A percentile compares a stretch with the other conserved stretches of the same genome.
phyloP scores from a whole-genome alignment of 2,797 vertebrate genomes.

The Protonibea diacanthus region DNA sequence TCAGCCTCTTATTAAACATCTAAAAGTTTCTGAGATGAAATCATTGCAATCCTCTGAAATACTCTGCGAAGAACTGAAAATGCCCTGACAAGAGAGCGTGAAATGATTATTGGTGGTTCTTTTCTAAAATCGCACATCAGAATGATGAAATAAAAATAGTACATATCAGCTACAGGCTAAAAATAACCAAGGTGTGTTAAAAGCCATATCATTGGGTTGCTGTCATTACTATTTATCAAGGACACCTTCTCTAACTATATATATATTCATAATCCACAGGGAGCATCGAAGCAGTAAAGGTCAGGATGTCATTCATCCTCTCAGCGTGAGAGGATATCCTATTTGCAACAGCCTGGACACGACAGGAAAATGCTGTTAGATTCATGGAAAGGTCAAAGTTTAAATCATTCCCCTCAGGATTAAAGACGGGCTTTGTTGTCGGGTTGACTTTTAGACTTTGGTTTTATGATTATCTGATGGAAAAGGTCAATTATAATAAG shows the following conservation, averaged over 20 bases:
- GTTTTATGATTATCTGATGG: conserved; percentile 2
- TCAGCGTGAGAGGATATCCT: conserved; percentile 72
- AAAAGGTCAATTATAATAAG: conserved; percentile 9
- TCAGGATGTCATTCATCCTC: conserved; percentile 77
- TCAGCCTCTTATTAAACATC: conserved; percentile 10
- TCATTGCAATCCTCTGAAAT: background rate
- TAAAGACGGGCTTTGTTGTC: conserved; percentile 32
- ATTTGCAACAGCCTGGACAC: conserved; percentile 50
- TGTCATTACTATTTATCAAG: conserved; percentile 45
- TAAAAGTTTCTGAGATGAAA: conserved; percentile 6
- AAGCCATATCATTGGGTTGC: background rate
- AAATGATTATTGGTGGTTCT: background rate
- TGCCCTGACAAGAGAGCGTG: background rate
- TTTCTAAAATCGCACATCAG: background rate
- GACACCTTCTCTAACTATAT: conserved; percentile 49
- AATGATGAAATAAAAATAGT: background rate
- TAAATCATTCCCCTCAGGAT: conserved; percentile 37
- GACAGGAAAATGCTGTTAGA: conserved; percentile 62
- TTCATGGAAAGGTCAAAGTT: conserved; percentile 68
- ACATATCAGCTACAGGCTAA: background rate
- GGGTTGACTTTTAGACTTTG: conserved; percentile 15
- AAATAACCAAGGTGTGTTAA: background rate
- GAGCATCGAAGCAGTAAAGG: conserved; percentile 63
- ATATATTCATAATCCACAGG: conserved; percentile 38
- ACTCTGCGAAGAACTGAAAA: background rate